phyloP scores from a whole-genome alignment of 2,888 invertebrate genomes.

The Spodoptera exigua region DNA sequence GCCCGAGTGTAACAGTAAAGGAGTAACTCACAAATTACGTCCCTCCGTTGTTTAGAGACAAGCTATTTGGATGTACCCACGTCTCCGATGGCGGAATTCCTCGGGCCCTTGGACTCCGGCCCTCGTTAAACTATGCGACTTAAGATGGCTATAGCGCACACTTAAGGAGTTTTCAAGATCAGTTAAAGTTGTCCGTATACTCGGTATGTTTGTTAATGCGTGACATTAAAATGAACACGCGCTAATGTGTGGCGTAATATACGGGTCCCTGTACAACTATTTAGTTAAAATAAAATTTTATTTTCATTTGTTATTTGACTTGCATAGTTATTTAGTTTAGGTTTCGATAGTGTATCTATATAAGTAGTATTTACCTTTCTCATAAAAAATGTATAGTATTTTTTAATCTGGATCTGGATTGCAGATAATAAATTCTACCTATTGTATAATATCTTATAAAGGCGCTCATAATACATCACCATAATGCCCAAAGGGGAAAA shows the following conservation, averaged over 20 bases:
- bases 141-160: slow-evolving; percentile 58
- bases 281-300: no score
- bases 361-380: no score
- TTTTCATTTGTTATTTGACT: neutral
- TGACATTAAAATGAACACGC: slow-evolving; percentile 34
- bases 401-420: no score
- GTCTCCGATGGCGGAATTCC: slow-evolving; percentile 73
- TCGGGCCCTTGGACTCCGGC: slow-evolving; percentile 50
- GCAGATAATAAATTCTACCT: no score
- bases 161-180: slow-evolving; percentile 46
- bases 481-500: slow-evolving; percentile 18
- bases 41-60: slow-evolving; percentile 68
- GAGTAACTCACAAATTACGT: slow-evolving; percentile 75
- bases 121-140: slow-evolving; percentile 78
- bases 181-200: slow-evolving; percentile 37
- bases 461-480: neutral
- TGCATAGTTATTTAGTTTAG: no score
- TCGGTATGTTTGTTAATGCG: slow-evolving; percentile 37
- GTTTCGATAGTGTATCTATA: no score
- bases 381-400: no score
- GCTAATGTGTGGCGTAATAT: slow-evolving; percentile 11
- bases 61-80: slow-evolving; percentile 81
- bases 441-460: no score
- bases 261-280: slow-evolving; percentile 1
- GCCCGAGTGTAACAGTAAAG: slow-evolving; percentile 35